These are phyloP conservation scores for Cheilosia variabilis DNA, from an alignment of 2,888 invertebrate species.

Conservation along the genomic window DNA sequence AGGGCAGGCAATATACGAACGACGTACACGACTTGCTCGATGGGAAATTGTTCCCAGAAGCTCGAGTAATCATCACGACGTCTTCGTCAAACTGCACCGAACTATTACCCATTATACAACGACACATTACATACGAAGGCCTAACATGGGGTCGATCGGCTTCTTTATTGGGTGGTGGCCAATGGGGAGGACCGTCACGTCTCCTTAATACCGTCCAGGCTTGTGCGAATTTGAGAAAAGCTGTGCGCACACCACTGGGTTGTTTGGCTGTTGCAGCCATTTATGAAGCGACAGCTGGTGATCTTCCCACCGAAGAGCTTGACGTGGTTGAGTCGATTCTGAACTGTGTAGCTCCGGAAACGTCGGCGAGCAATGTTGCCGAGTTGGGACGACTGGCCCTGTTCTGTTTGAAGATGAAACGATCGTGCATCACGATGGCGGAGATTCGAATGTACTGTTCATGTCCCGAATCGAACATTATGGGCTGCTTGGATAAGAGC, in stretches of 20 bases:
- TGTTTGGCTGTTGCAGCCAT: constrained; percentile 85
- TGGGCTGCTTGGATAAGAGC: constrained; percentile 84
- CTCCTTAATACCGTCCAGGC: constrained; percentile 83
- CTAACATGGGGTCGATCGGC: constrained; percentile 84
- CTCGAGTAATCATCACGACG: constrained; percentile 85
- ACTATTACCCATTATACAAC: constrained; percentile 84
- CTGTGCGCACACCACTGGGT: constrained; percentile 85
- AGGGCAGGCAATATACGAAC: constrained; percentile 80
- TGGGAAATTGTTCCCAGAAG: constrained; percentile 85
- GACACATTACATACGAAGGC: constrained; percentile 84
- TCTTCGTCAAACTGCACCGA: constrained; percentile 82
- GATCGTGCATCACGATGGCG: constrained; percentile 84
- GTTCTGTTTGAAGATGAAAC: constrained; percentile 84
- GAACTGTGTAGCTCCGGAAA: constrained; percentile 81
- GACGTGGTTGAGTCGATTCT: constrained; percentile 82
- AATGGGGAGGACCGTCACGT: constrained; percentile 84
- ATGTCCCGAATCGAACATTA: constrained; percentile 82
- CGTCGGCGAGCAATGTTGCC: constrained; percentile 81
- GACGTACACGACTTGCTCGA: constrained; percentile 85
- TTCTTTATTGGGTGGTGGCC: constrained; percentile 84
- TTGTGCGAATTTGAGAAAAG: constrained; percentile 82
- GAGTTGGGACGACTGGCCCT: constrained; percentile 85
- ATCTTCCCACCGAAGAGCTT: constrained; percentile 81
- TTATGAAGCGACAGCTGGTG: constrained; percentile 84
- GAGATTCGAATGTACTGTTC: constrained; percentile 84